Evolutionary conservation across 2,888 invertebrate genomes (phyloP).

Genomic region (Synanthedon andrenaeformis): DNA sequence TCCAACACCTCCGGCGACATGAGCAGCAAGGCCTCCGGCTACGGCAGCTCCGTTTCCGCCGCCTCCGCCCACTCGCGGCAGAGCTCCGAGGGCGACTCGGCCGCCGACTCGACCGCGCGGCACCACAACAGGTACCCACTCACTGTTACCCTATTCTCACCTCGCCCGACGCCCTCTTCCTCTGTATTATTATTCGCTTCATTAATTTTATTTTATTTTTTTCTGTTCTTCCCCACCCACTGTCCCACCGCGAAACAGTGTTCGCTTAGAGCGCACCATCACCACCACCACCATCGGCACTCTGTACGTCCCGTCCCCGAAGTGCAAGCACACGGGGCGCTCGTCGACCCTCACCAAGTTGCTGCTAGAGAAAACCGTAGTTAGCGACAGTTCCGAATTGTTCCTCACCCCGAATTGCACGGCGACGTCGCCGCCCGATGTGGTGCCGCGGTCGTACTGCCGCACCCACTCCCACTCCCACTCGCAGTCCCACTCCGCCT

Average conservation of each 20-base stretch:
- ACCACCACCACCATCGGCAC: slow-evolving; percentile 17
- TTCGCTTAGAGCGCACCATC: slow-evolving; percentile 32
- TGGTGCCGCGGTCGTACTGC: slow-evolving; percentile 27
- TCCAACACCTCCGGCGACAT: slow-evolving; percentile 76
- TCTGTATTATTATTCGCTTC: slow-evolving; percentile 23
- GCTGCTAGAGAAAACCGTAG: slow-evolving; percentile 23
- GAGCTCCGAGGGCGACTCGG: slow-evolving; percentile 80
- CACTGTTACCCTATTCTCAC: neutral
- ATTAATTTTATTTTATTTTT: slow-evolving; percentile 38
- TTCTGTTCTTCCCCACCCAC: slow-evolving; percentile 13
- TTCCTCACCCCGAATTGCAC: slow-evolving; percentile 50
- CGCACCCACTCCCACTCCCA: slow-evolving; percentile 40
- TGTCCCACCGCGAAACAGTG: slow-evolving; percentile 25
- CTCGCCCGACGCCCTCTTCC: slow-evolving; percentile 4
- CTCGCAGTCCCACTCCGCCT: slow-evolving; percentile 37
- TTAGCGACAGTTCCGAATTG: slow-evolving; percentile 34
- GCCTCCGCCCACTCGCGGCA: slow-evolving; percentile 90
- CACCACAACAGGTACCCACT: slow-evolving; percentile 46
- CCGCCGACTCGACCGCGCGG: slow-evolving; percentile 32
- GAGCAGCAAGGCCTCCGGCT: slow-evolving; percentile 83
- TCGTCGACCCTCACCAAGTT: slow-evolving; percentile 29
- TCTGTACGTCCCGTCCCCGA: slow-evolving; percentile 26
- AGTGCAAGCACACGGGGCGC: slow-evolving; percentile 29
- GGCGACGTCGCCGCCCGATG: slow-evolving; percentile 40
- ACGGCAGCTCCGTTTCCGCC: slow-evolving; percentile 85